A percentile compares a stretch with the other conserved stretches of the same genome.
phyloP scores from a whole-genome alignment of 1,140 invertebrate species.

The Stegodyphus dumicola region DNA sequence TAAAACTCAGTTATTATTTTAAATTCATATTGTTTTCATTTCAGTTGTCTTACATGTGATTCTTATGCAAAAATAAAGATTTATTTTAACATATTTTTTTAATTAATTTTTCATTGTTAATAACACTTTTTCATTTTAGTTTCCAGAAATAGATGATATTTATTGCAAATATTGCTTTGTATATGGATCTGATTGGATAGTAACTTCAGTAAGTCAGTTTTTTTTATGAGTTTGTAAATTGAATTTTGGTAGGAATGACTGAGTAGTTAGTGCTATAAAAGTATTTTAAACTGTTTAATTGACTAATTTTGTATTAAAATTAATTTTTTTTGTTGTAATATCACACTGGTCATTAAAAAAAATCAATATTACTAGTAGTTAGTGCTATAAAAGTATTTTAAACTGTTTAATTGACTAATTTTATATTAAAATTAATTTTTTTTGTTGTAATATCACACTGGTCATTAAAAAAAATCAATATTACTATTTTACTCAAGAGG shows the following conservation, averaged over 20 bases:
- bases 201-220: constrained; percentile 74
- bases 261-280: not conserved
- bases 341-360: too few species aligned
- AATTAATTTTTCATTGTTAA: too few species aligned
- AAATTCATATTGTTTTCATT: not conserved
- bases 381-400: not conserved
- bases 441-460: too few species aligned
- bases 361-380: too few species aligned
- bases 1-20: not conserved
- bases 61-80: not conserved
- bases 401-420: constrained; percentile 17
- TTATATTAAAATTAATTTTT: constrained; percentile 15
- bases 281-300: constrained; percentile 5
- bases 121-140: constrained; percentile 68
- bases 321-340: too few species aligned
- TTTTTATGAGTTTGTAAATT: not conserved
- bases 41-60: not conserved
- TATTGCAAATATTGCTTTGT: constrained; percentile 80
- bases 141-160: constrained; percentile 77
- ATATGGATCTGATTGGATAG: constrained; percentile 79
- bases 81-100: too few species aligned
- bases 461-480: too few species aligned
- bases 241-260: not conserved
- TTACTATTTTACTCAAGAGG: too few species aligned
- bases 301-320: constrained; percentile 24